Base-by-base conservation (phyloP, 2,888 invertebrate genomes). In the Hirudinaria manillensis region DNA sequence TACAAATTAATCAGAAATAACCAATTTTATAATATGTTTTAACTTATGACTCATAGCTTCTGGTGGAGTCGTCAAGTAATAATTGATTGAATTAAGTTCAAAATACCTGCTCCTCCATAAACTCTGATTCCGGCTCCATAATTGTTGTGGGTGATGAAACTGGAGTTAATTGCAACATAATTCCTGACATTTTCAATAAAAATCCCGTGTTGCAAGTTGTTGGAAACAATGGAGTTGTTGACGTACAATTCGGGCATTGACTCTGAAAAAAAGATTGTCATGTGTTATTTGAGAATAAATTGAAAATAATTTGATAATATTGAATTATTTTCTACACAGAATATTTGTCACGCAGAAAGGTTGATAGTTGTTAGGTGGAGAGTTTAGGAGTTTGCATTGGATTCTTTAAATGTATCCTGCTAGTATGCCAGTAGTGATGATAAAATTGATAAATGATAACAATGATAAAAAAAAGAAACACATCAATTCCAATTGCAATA, bases 201-300 rank as follows among this genome's bases (percentile, higher is more conserved):
- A 74, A 99, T 89, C n/a, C 99, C 99, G 83, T 95, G 90, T 0
- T 97, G 97, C 80, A 91, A 91, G 86, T 99, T 99, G 83, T 92
- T 91, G 2, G 91, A 90, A 77, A 98, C 90, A 51, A 90, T 89
- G 0, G 93, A 92, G 81, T 93, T 90, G 0, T 91, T 91, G 27
- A 99, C 89, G 81, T 93, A 79, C 61, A 84, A 81, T 38, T 85
- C 84, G 29, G 81, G 81, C 29, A 70, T 66, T 3, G 78, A 74
- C 4, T 70, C 79, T 80, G 76, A 34, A 55, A 32, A 10, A 7
- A 36, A 51, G 10, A n/a, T 19, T 45, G 55, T 29, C 24, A 1
- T 34, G 13, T n/a, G 13, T 61, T 16, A 61, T 27, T 61, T 61
- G 56, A 21, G 32, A 27, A 68, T 19, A 68, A 68, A 68, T 1